Evolutionary conservation across 2,797 vertebrate species (phyloP).

Genomic region (Agapornis canus): DNA sequence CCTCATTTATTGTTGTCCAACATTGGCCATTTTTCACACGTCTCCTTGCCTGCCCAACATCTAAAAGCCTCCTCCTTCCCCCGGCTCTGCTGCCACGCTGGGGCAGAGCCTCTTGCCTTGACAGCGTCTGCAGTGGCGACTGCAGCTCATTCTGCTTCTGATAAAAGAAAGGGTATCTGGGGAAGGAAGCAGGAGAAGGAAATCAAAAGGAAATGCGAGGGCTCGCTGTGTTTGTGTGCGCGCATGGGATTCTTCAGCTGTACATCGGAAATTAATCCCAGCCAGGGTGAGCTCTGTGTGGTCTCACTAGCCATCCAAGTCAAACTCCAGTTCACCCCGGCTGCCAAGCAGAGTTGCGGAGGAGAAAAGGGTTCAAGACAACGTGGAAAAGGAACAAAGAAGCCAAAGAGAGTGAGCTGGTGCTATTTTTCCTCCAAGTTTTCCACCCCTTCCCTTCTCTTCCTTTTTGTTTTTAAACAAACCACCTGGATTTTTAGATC

Average conservation of each 20-base stretch:
- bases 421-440: background rate
- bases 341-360: constrained; percentile 45
- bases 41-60: constrained; percentile 20
- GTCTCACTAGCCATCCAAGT: constrained; percentile 67
- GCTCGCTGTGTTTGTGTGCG: constrained; percentile 40
- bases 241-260: constrained; percentile 69
- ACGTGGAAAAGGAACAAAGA: constrained; percentile 66
- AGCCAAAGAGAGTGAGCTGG: background rate
- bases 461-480: constrained; percentile 71
- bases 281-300: constrained; percentile 69
- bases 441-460: background rate
- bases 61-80: constrained; percentile 1
- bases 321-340: constrained; percentile 65
- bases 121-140: background rate
- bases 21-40: constrained; percentile 53
- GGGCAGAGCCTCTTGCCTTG: background rate
- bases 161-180: constrained; percentile 46
- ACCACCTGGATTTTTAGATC: constrained; percentile 78
- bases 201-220: constrained; percentile 61
- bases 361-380: constrained; percentile 56
- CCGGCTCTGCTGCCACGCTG: background rate
- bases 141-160: constrained; percentile 41
- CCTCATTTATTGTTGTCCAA: constrained; percentile 54
- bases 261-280: constrained; percentile 70
- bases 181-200: constrained; percentile 53